phyloP scores from a whole-genome alignment of 2,888 invertebrate genomes.

The Drepana falcataria region DNA sequence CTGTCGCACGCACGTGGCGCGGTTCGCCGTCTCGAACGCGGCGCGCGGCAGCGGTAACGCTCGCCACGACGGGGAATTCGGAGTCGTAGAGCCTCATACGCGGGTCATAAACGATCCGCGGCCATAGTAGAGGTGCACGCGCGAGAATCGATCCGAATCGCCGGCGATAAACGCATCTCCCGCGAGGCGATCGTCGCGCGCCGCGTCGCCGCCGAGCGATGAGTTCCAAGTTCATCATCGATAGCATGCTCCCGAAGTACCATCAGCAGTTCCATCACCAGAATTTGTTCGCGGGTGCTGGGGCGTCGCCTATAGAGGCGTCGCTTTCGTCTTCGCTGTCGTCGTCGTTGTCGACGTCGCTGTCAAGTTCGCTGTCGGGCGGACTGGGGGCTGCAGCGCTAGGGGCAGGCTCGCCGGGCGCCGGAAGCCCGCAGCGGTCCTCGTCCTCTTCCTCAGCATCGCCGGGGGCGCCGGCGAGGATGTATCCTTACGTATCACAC shows the following conservation, averaged over 20 bases:
- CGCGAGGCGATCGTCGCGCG: slow-evolving; percentile 78
- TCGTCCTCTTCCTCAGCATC: slow-evolving; percentile 82
- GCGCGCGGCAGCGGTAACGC: slow-evolving; percentile 76
- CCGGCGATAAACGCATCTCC: slow-evolving; percentile 77
- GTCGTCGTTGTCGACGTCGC: slow-evolving; percentile 77
- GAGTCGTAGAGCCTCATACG: slow-evolving; percentile 91
- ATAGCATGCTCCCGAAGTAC: slow-evolving; percentile 98
- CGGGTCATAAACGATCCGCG: slow-evolving; percentile 92
- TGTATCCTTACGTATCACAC: slow-evolving; percentile 95
- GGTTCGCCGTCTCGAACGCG: slow-evolving; percentile 74
- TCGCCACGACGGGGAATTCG: slow-evolving; percentile 85
- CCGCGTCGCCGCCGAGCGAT: slow-evolving; percentile 84
- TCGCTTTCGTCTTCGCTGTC: slow-evolving; percentile 79
- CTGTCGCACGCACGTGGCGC: slow-evolving; percentile 63
- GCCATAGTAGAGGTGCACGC: slow-evolving; percentile 80
- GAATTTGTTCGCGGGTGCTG: slow-evolving; percentile 80
- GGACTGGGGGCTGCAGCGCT: slow-evolving; percentile 82
- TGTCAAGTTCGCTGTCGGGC: slow-evolving; percentile 80
- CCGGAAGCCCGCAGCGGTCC: slow-evolving; percentile 81
- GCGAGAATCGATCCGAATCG: slow-evolving; percentile 79
- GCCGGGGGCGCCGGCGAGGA: slow-evolving; percentile 87
- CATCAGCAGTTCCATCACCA: slow-evolving; percentile 85
- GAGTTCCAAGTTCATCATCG: slow-evolving; percentile 98
- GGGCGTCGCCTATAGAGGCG: slow-evolving; percentile 86
- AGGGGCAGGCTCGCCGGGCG: slow-evolving; percentile 78